Evolutionary conservation across 35 echinoderm and acorn worm species (phyloP).

Genomic region (Ptychodera flava): DNA sequence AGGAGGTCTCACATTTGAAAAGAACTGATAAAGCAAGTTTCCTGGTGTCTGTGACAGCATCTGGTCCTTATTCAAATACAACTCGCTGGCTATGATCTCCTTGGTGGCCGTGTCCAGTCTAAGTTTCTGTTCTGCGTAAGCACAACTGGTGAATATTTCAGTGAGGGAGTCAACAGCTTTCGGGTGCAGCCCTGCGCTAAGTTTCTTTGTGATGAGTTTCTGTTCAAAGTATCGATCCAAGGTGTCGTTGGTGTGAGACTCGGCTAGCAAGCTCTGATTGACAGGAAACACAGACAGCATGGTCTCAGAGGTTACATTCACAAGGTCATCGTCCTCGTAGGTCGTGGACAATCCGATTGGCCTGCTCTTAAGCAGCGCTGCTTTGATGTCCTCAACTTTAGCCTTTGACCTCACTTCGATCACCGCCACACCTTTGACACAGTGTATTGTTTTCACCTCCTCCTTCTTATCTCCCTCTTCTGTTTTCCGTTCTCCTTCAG

Average conservation of each 20-base stretch:
- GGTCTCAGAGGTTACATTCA: constrained; percentile 54
- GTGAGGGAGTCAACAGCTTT: constrained; percentile 17
- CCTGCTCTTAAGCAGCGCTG: constrained; percentile 50
- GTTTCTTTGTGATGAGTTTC: constrained; percentile 51
- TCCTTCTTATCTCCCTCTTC: constrained; percentile 11
- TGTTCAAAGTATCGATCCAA: constrained; percentile 44
- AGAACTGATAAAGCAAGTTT: constrained; percentile 54
- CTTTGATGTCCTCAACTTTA: constrained; percentile 58
- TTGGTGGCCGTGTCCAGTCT: constrained; percentile 27
- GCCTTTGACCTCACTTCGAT: constrained; percentile 62
- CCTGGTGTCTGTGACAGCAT: constrained; percentile 52
- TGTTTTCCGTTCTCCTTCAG: not conserved
- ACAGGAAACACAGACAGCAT: constrained; percentile 55
- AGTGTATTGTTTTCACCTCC: constrained; percentile 9
- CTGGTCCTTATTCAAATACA: constrained; percentile 55
- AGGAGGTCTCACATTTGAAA: constrained; percentile 28
- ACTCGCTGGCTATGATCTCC: constrained; percentile 22
- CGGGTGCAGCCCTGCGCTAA: constrained; percentile 9
- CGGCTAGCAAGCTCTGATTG: constrained; percentile 39
- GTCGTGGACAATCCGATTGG: constrained; percentile 29
- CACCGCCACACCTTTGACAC: constrained; percentile 61
- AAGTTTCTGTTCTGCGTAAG: constrained; percentile 26
- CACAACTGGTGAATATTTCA: constrained; percentile 63
- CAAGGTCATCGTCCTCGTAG: constrained; percentile 29
- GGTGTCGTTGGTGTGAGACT: constrained; percentile 31